Base-by-base conservation (phyloP, 2,888 invertebrate species). In the Hesperia comma region DNA sequence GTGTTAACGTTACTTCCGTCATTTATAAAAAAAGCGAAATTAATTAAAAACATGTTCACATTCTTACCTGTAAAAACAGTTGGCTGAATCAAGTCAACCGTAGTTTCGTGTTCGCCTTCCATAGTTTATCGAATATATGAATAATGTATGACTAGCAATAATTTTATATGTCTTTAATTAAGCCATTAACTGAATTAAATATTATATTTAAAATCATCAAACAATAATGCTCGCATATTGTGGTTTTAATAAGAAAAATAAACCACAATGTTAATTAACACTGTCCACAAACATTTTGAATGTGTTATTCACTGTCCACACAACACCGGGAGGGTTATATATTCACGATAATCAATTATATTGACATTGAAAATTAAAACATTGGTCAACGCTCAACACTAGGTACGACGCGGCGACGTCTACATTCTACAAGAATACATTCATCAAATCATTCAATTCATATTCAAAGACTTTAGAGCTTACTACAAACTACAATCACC, bases 101-200 rank as follows among this genome's bases (percentile, higher is more conserved):
- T 54, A 54, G 66, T 60, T 66, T 66, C 66, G 14, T 53, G 32
- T 60, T 66, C 66, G 12, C 49, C 66, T 60, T 66, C 41, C n/a
- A 21, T 43, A 2, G n/a, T 43, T 43, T 51, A 8, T 33, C 46
- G 14, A 8, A 49, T 12, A 26, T 26, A 4, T 49, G 17, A 49
- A 49, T 49, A 12, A 49, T 49, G 12, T 49, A 49, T 19, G 12
- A 49, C 19, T 17, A 41, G 41, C 5, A 10, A 2, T 17, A 46
- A 7, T 46, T 17, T 46, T 49, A 19, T 49, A 19, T 10, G 17
- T 46, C n/a, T 49, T 49, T 12, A 19, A 19, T 5, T 43, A 43
- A 14, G 43, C 3, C 3, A 6, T 19, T 17, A 19, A 12, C 1
- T 49, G 17, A 49, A 49, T 49, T 19, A 49, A 49, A 17, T 19